A percentile compares a stretch with the other conserved stretches of the same genome.
Conservation (phyloP, 2,888 invertebrate genomes). For the Rhingia rostrata region DNA sequence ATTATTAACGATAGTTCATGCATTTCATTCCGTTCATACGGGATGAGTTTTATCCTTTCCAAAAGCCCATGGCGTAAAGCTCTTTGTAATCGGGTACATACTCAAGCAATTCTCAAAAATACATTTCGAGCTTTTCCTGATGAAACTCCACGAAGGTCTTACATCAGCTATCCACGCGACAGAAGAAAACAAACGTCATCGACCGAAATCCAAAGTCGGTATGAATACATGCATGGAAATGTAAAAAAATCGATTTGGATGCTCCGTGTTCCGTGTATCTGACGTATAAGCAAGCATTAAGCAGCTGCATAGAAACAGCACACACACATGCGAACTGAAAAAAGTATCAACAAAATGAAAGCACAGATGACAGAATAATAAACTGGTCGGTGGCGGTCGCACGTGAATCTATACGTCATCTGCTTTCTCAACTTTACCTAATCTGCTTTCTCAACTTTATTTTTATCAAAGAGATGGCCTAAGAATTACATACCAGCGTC, state of each 20-base stretch:
- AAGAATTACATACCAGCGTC: no score
- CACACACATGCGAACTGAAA: background rate
- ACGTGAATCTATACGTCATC: background rate
- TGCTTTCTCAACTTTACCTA: constrained; percentile 26
- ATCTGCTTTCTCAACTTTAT: background rate
- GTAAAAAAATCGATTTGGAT: background rate
- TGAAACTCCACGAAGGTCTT: constrained; percentile 56
- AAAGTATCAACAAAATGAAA: background rate
- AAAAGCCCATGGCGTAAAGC: background rate
- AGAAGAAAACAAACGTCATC: constrained; percentile 8
- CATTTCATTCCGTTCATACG: no score
- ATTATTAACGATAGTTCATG: no score
- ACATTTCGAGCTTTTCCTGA: constrained; percentile 30
- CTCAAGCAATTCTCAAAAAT: no score
- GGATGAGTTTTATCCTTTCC: no score
- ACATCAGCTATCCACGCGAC: constrained; percentile 48
- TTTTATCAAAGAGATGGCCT: background rate
- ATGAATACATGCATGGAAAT: background rate
- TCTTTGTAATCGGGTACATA: background rate
- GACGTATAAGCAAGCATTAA: no score
- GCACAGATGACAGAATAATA: background rate
- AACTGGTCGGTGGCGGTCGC: no score
- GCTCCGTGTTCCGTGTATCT: background rate
- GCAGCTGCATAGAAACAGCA: constrained; percentile 10
- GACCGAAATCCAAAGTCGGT: constrained; percentile 1